phyloP scores from a whole-genome alignment of 2,888 invertebrate genomes.

The Mantis religiosa region DNA sequence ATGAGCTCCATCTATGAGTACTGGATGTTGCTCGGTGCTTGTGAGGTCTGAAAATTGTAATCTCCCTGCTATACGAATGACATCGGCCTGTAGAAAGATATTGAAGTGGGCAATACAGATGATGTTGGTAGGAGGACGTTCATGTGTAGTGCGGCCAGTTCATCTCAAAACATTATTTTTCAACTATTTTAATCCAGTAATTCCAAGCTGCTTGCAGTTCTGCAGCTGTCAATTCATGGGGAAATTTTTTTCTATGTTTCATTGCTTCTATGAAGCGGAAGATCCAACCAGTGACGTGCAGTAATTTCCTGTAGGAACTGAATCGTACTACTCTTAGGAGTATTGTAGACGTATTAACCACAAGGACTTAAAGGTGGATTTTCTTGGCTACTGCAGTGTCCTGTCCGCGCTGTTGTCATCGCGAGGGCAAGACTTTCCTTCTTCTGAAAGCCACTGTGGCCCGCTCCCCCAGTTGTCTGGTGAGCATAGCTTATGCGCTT shows the following conservation, averaged over 20 bases:
- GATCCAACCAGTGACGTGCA: not conserved
- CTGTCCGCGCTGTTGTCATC: too few species aligned
- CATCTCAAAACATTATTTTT: too few species aligned
- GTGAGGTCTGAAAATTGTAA: not conserved
- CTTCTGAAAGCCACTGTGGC: conserved; percentile 18
- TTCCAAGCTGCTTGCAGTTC: not conserved
- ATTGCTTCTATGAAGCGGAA: not conserved
- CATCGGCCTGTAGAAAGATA: not conserved
- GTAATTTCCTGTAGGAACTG: not conserved
- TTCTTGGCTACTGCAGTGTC: not conserved
- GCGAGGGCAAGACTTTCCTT: too few species aligned
- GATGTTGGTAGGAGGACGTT: not conserved
- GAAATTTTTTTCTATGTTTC: too few species aligned
- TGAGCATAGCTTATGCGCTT: not conserved
- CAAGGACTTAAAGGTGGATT: not conserved
- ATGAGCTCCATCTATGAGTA: not conserved
- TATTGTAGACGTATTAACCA: too few species aligned
- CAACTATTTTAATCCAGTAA: not conserved
- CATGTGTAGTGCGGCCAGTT: not conserved
- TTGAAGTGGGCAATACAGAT: not conserved
- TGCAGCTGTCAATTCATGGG: not conserved
- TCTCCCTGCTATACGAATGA: not conserved
- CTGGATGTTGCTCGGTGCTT: not conserved
- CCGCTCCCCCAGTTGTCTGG: conserved; percentile 5
- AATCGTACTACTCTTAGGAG: too few species aligned